These are phyloP conservation scores for Chiloscyllium punctatum DNA, from an alignment of 2,797 vertebrate species.

Conservation along the genomic window DNA sequence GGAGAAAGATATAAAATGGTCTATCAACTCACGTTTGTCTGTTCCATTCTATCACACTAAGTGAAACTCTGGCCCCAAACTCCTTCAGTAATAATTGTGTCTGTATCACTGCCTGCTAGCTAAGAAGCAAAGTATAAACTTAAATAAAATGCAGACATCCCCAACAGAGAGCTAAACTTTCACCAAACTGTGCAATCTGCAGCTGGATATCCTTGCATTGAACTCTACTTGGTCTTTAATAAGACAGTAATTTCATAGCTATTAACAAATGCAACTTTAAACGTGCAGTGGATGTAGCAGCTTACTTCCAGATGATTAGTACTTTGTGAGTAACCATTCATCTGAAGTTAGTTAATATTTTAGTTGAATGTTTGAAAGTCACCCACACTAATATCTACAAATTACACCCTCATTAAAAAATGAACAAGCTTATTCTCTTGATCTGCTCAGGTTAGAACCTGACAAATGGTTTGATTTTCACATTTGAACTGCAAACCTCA, in stretches of 20 bases:
- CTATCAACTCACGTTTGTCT: background rate
- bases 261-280: constrained; percentile 1
- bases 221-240: background rate
- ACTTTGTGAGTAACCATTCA: constrained; percentile 1
- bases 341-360: constrained; percentile 14
- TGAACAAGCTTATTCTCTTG: constrained; percentile 62
- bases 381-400: constrained; percentile 60
- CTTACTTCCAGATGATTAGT: constrained; percentile 5
- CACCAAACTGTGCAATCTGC: background rate
- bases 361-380: constrained; percentile 22
- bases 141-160: background rate
- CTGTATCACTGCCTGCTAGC: background rate
- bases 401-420: constrained; percentile 68
- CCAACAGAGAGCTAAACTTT: background rate
- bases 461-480: constrained; percentile 65
- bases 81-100: background rate
- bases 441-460: constrained; percentile 69
- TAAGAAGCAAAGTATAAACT: background rate
- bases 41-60: background rate
- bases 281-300: background rate
- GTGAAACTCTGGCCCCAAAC: background rate
- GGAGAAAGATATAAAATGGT: background rate
- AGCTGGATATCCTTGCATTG: background rate
- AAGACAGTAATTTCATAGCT: constrained; percentile 1
- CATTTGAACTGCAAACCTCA: constrained; percentile 63